Percentiles rank a stretch among this genome's conserved stretches.
Conservation (phyloP, 2,888 invertebrate species). For the Allolobophora icterica region DNA sequence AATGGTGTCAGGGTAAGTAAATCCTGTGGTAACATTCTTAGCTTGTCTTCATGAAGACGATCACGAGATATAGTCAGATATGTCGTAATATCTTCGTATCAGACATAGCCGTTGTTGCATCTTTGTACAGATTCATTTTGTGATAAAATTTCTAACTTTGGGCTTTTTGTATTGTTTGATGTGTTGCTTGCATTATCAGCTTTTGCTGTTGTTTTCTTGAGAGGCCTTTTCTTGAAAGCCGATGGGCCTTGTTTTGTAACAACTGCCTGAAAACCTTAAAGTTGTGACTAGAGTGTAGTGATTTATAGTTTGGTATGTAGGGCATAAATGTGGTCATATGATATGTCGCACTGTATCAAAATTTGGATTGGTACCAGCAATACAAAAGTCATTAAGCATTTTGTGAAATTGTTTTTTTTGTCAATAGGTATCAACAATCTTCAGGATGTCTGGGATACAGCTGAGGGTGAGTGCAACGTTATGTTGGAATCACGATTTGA, state of each 20-base stretch:
- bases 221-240: too few species aligned
- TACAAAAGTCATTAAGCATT: background rate
- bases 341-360: background rate
- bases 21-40: background rate
- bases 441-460: conserved; percentile 94
- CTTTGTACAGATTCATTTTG: background rate
- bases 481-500: conserved; percentile 94
- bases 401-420: background rate
- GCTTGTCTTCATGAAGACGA: background rate
- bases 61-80: background rate
- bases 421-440: conserved; percentile 78
- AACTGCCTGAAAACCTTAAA: too few species aligned
- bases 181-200: too few species aligned
- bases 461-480: conserved; percentile 98
- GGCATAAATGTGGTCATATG: background rate
- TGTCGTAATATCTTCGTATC: background rate
- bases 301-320: background rate
- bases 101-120: background rate
- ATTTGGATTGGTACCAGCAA: background rate
- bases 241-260: too few species aligned
- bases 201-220: too few species aligned
- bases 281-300: background rate
- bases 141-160: background rate
- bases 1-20: conserved; percentile 92
- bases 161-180: too few species aligned